A percentile compares a stretch with the other conserved stretches of the same genome.
Conservation (phyloP, 2,888 invertebrate genomes). For the Xanthorhoe designata region DNA sequence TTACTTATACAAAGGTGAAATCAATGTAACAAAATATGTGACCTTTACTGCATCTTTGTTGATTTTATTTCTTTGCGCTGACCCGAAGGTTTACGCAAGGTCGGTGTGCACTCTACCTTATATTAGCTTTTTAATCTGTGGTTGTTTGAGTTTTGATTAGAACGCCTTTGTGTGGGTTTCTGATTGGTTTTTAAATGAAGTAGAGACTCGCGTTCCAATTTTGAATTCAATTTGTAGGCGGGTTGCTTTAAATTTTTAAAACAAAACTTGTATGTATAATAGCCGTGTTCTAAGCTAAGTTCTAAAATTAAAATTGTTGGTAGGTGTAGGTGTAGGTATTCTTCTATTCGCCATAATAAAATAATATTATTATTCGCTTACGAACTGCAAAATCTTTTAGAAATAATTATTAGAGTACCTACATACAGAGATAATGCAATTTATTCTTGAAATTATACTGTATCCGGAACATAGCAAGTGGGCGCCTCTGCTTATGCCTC, state of each 20-base stretch:
- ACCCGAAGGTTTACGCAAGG: conserved; percentile 42
- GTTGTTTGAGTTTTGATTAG: conserved; percentile 25
- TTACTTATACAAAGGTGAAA: conserved; percentile 13
- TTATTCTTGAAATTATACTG: too few relatives aligned
- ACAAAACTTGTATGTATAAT: too few relatives aligned
- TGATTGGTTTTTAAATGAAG: neutral
- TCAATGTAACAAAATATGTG: conserved; percentile 25
- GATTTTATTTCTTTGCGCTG: conserved; percentile 30
- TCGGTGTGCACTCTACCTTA: conserved; percentile 28
- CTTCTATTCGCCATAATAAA: too few relatives aligned
- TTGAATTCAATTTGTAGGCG: neutral
- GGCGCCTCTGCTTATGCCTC: too few relatives aligned
- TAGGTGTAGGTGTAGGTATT: too few relatives aligned
- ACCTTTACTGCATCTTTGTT: conserved; percentile 24
- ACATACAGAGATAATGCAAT: too few relatives aligned
- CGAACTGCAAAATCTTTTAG: too few relatives aligned
- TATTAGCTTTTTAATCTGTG: conserved; percentile 21
- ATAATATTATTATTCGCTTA: too few relatives aligned
- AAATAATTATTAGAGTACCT: too few relatives aligned
- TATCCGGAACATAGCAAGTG: too few relatives aligned
- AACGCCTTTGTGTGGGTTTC: conserved; percentile 19
- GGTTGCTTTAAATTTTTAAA: neutral
- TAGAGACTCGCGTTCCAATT: neutral
- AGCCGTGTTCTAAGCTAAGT: neutral
- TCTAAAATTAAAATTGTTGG: neutral